Evolutionary conservation across 1,140 invertebrate genomes (phyloP).

Genomic region (Helicoverpa zea): DNA sequence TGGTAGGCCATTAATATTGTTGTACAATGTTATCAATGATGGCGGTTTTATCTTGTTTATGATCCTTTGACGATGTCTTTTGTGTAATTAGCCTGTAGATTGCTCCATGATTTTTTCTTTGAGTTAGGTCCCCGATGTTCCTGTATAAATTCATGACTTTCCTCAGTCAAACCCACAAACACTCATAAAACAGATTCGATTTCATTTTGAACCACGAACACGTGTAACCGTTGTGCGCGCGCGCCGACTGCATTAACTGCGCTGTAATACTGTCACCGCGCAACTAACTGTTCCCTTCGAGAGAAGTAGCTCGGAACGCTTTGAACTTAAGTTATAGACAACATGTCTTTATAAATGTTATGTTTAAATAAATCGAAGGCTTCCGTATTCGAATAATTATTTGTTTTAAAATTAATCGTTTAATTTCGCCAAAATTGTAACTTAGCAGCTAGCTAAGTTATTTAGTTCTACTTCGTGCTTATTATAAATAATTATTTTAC

Average conservation of each 20-base stretch:
- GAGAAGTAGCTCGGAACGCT: not conserved
- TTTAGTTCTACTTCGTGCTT: constrained; percentile 17
- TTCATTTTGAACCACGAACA: not conserved
- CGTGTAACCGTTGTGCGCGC: constrained; percentile 14
- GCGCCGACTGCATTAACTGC: constrained; percentile 11
- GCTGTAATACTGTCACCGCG: constrained; percentile 10
- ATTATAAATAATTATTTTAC: constrained; percentile 20
- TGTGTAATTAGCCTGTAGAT: not conserved
- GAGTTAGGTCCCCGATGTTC: too few species aligned
- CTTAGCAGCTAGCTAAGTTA: not conserved
- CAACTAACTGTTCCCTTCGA: constrained; percentile 23
- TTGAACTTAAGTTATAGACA: not conserved
- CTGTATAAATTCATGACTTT: not conserved
- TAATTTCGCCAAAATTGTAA: constrained; percentile 2
- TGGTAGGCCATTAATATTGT: not conserved
- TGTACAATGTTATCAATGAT: not conserved
- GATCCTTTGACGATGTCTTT: not conserved
- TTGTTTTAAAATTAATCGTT: not conserved
- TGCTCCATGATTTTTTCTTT: too few species aligned
- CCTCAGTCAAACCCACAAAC: constrained; percentile 3
- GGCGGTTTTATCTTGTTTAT: not conserved
- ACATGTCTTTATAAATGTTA: not conserved
- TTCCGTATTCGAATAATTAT: too few species aligned
- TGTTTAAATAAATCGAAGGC: too few species aligned
- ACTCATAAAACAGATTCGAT: constrained; percentile 22